Conservation (phyloP, 1,140 invertebrate species). For the Conus ventricosus region DNA sequence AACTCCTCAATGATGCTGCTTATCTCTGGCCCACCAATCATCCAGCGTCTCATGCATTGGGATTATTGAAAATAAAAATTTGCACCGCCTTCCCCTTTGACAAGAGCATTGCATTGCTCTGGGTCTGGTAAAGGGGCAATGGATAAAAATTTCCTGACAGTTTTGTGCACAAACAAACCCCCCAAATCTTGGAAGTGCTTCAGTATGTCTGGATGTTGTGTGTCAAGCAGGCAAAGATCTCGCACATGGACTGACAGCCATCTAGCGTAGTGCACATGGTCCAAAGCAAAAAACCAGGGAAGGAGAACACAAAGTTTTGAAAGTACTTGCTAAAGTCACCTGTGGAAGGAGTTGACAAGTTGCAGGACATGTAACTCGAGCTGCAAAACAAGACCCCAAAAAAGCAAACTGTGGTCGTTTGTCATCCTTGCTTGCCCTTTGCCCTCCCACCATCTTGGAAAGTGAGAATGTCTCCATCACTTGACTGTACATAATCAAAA, state of each 20-base stretch:
- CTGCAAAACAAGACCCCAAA: too few relatives aligned
- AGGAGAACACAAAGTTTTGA: too few relatives aligned
- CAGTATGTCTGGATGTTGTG: background rate
- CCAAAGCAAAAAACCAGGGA: slow-evolving; percentile 36
- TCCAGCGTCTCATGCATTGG: background rate
- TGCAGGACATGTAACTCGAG: too few relatives aligned
- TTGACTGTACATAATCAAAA: too few relatives aligned
- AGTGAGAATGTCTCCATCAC: too few relatives aligned
- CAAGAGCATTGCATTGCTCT: slow-evolving; percentile 58
- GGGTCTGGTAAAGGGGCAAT: slow-evolving; percentile 36
- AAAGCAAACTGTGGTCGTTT: too few relatives aligned
- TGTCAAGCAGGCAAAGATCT: slow-evolving; percentile 34
- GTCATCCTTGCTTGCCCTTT: too few relatives aligned
- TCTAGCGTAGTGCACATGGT: slow-evolving; percentile 51
- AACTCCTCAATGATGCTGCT: too few relatives aligned
- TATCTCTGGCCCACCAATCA: too few relatives aligned
- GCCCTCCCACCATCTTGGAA: too few relatives aligned
- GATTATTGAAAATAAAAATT: background rate
- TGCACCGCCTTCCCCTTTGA: slow-evolving; percentile 54
- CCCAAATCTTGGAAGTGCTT: background rate
- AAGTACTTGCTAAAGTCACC: too few relatives aligned
- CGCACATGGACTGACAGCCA: slow-evolving; percentile 52
- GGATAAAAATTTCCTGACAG: slow-evolving; percentile 38
- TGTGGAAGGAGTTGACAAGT: too few relatives aligned
- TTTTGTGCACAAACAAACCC: background rate